Evolutionary conservation across 2,797 vertebrate genomes (phyloP).

Genomic region (Acomys russatus): DNA sequence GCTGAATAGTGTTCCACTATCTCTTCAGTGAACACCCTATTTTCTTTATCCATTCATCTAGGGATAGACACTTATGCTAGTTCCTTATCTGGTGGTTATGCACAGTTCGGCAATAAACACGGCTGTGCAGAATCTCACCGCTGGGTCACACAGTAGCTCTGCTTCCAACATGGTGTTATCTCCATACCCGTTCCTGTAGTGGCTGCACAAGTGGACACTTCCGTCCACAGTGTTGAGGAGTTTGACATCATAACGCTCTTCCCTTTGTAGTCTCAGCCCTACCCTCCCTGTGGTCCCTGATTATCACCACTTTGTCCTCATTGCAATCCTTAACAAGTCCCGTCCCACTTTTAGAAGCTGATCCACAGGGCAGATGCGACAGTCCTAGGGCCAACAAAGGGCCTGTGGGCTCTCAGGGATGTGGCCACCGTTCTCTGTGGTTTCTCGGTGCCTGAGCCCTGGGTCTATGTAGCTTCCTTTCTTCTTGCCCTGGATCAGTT

Average conservation of each 20-base stretch:
- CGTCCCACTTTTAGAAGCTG: not conserved
- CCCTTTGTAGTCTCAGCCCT: not conserved
- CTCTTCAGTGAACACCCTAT: not conserved
- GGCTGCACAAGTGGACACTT: too few species aligned
- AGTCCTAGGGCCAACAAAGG: fast-evolving
- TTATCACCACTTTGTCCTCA: not conserved
- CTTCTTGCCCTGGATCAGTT: not conserved
- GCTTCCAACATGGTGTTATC: not conserved
- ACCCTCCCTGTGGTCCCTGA: not conserved
- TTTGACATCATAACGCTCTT: not conserved
- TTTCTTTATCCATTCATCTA: not conserved
- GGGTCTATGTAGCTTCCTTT: not conserved
- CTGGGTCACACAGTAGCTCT: not conserved
- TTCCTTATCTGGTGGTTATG: not conserved
- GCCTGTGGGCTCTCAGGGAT: fast-evolving
- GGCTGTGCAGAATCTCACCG: not conserved
- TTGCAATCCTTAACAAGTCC: not conserved
- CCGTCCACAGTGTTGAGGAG: fast-evolving
- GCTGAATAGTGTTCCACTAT: not conserved
- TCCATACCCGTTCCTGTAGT: not conserved
- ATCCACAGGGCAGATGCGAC: not conserved
- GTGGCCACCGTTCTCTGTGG: fast-evolving
- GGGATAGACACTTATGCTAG: not conserved
- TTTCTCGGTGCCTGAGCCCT: fast-evolving
- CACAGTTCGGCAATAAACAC: not conserved